These are phyloP conservation scores for Augochlorella aurata DNA, from an alignment of 2,888 invertebrate species.

Conservation along the genomic window DNA sequence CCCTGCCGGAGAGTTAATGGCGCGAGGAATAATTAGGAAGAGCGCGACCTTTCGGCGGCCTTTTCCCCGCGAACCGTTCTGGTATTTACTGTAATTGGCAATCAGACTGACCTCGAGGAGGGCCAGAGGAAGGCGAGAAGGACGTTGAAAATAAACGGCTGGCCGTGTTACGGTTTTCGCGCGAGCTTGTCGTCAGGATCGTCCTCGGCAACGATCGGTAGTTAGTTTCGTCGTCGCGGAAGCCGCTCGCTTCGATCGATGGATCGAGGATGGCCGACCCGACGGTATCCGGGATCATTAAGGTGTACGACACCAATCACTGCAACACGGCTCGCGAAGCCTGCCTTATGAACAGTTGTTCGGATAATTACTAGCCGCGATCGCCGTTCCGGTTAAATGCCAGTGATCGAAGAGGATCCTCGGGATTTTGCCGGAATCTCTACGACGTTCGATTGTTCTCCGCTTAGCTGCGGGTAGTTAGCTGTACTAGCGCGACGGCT, in stretches of 20 bases:
- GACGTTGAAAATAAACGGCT: conserved; percentile 27
- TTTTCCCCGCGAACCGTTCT: conserved; percentile 53
- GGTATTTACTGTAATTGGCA: conserved; percentile 63
- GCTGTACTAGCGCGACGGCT: neutral
- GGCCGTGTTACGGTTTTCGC: conserved; percentile 45
- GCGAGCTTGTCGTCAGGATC: conserved; percentile 18
- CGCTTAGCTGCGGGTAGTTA: neutral
- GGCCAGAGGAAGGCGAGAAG: conserved; percentile 48
- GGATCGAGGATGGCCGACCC: conserved; percentile 7
- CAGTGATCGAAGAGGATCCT: conserved; percentile 14
- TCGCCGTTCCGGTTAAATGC: conserved; percentile 21
- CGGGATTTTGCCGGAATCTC: neutral
- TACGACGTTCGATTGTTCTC: neutral
- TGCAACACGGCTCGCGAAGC: neutral
- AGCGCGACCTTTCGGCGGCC: conserved; percentile 33
- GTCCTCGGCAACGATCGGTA: too few relatives aligned
- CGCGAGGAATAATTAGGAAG: too few relatives aligned
- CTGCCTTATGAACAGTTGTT: conserved; percentile 10
- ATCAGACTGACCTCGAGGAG: conserved; percentile 47
- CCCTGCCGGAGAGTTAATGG: too few relatives aligned
- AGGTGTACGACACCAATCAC: conserved; percentile 16
- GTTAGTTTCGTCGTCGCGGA: conserved; percentile 22
- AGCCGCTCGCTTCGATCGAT: conserved; percentile 9
- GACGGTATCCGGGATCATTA: conserved; percentile 53
- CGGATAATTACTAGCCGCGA: conserved; percentile 28